A percentile compares a stretch with the other conserved stretches of the same genome.
These are phyloP conservation scores for Hormaphis cornu DNA, from an alignment of 1,140 invertebrate species.

Conservation along the genomic window DNA sequence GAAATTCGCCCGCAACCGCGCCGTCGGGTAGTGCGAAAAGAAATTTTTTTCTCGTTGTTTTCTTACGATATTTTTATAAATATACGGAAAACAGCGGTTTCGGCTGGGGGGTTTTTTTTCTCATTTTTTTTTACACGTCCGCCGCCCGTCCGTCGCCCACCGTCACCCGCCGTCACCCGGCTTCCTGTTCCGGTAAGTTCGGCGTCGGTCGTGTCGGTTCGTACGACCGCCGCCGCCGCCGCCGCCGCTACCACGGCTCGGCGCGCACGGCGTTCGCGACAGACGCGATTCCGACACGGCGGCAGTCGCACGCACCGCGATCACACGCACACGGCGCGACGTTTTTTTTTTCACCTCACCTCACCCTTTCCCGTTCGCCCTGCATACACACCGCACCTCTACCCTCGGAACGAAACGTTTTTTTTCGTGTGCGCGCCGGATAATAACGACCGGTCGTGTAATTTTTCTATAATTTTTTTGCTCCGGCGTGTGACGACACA, in stretches of 20 bases:
- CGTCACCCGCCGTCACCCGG: background rate
- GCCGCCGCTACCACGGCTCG: conserved; percentile 16
- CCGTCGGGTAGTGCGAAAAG: background rate
- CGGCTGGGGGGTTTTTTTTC: too few relatives aligned
- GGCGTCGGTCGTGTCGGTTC: conserved; percentile 14
- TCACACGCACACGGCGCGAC: conserved; percentile 25
- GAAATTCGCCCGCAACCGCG: background rate
- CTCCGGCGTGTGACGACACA: too few relatives aligned
- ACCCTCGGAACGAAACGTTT: too few relatives aligned
- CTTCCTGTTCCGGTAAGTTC: conserved; percentile 30
- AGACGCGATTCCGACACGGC: conserved; percentile 30
- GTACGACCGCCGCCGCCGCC: background rate
- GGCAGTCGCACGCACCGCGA: conserved; percentile 25
- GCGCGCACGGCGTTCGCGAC: background rate
- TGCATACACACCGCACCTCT: background rate
- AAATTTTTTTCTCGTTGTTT: background rate
- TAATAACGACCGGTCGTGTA: too few relatives aligned
- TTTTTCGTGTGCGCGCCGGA: too few relatives aligned
- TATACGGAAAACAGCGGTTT: background rate
- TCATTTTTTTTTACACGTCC: too few relatives aligned
- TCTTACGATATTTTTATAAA: too few relatives aligned
- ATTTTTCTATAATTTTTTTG: too few relatives aligned
- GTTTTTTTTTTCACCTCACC: too few relatives aligned
- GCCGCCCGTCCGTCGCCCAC: background rate
- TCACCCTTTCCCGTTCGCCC: conserved; percentile 21